Evolutionary conservation across 2,797 vertebrate genomes (phyloP).

Genomic region (Hyperoplus immaculatus): DNA sequence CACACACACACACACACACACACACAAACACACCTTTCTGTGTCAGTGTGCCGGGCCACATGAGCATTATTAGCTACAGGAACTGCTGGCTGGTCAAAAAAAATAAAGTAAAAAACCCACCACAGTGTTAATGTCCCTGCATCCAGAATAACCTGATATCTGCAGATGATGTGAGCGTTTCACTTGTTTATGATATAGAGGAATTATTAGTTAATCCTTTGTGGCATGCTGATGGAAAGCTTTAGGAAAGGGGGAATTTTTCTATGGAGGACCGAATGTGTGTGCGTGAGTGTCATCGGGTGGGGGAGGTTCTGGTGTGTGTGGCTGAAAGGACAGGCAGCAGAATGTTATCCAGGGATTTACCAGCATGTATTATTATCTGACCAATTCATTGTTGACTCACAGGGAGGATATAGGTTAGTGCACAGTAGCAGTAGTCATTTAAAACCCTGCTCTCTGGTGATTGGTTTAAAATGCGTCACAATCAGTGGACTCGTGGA

Average conservation of each 20-base stretch:
- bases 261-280: constrained; percentile 32
- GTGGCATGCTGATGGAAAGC: constrained; percentile 43
- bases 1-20: no score
- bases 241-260: constrained; percentile 55
- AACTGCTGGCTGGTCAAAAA: constrained; percentile 68
- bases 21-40: constrained; percentile 13
- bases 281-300: constrained; percentile 4
- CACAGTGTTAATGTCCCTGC: constrained; percentile 48
- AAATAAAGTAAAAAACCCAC: constrained; percentile 31
- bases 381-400: constrained; percentile 64
- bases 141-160: constrained; percentile 68
- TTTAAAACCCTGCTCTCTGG: constrained; percentile 17
- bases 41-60: constrained; percentile 52
- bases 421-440: constrained; percentile 39
- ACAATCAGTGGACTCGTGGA: constrained; percentile 16
- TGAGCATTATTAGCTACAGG: constrained; percentile 66
- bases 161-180: constrained; percentile 53
- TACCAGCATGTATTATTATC: constrained; percentile 65
- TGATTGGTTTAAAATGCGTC: constrained; percentile 54
- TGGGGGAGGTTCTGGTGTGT: constrained; percentile 50
- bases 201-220: constrained; percentile 72
- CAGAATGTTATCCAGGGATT: constrained; percentile 71
- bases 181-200: constrained; percentile 51
- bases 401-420: constrained; percentile 46
- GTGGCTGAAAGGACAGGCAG: constrained; percentile 44